These are phyloP conservation scores for Dryobotodes eremita DNA, from an alignment of 2,888 invertebrate species.

Conservation along the genomic window DNA sequence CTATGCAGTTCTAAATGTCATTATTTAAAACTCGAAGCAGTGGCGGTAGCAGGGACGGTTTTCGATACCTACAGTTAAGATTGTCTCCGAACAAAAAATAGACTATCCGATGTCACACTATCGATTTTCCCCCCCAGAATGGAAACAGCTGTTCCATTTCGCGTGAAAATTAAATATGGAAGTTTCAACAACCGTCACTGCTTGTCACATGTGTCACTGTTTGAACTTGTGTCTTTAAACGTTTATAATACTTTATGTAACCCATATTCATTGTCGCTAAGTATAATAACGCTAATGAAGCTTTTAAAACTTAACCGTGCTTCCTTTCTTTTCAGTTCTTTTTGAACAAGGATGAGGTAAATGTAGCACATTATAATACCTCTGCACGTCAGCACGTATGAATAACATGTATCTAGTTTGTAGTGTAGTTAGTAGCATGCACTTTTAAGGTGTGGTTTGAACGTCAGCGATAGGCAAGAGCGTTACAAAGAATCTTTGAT, in stretches of 20 bases:
- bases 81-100: constrained; percentile 26
- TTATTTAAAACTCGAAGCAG: constrained; percentile 20
- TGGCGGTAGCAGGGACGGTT: constrained; percentile 13
- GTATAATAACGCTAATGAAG: constrained; percentile 62
- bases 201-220: constrained; percentile 8
- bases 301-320: constrained; percentile 71
- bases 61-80: background rate
- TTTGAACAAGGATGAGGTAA: constrained; percentile 87
- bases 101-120: constrained; percentile 18
- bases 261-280: constrained; percentile 32
- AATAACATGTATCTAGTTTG: constrained; percentile 32
- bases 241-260: background rate
- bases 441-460: constrained; percentile 40
- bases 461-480: constrained; percentile 19
- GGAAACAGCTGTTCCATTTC: constrained; percentile 28
- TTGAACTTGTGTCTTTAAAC: background rate
- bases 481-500: constrained; percentile 10
- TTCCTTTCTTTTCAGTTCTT: constrained; percentile 84
- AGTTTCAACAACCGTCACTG: constrained; percentile 32
- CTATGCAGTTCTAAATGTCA: constrained; percentile 33
- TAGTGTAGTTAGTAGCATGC: constrained; percentile 47
- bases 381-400: constrained; percentile 54
- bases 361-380: constrained; percentile 70
- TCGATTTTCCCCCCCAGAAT: constrained; percentile 38
- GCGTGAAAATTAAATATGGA: constrained; percentile 33